Evolutionary conservation across 2,797 vertebrate genomes (phyloP).

Genomic region (Cuculus canorus): DNA sequence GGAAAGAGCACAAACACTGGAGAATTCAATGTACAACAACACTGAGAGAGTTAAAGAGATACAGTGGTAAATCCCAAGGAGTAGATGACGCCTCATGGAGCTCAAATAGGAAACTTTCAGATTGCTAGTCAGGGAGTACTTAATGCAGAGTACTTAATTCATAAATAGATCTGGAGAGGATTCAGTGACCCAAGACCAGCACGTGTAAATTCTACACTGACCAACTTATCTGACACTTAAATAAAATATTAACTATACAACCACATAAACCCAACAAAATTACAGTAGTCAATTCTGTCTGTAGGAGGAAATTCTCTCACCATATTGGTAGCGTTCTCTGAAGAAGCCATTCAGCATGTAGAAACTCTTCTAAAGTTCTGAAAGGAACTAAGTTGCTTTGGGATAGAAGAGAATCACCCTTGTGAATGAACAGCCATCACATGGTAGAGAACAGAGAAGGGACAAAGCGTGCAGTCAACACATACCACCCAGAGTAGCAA

Average conservation of each 20-base stretch:
- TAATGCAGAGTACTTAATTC: not conserved
- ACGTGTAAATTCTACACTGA: not conserved
- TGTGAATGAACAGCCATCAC: not conserved
- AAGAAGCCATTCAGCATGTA: not conserved
- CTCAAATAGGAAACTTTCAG: not conserved
- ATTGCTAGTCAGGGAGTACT: not conserved
- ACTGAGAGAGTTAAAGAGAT: not conserved
- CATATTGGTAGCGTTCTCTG: not conserved
- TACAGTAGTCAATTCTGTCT: not conserved
- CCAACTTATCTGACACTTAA: not conserved
- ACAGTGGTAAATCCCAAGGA: not conserved
- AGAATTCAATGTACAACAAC: not conserved
- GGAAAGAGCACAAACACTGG: not conserved
- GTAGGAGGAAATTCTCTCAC: not conserved
- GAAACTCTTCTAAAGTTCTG: not conserved
- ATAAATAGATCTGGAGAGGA: not conserved
- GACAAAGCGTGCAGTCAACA: not conserved
- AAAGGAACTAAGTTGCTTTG: not conserved
- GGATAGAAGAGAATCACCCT: not conserved
- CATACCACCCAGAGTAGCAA: not conserved
- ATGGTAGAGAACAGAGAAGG: not conserved
- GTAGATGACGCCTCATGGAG: not conserved
- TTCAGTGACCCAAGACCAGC: not conserved
- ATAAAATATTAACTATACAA: not conserved
- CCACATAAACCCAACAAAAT: not conserved